Base-by-base conservation (phyloP, 1,140 invertebrate genomes). In the Paramacrobiotus metropolitanus region DNA sequence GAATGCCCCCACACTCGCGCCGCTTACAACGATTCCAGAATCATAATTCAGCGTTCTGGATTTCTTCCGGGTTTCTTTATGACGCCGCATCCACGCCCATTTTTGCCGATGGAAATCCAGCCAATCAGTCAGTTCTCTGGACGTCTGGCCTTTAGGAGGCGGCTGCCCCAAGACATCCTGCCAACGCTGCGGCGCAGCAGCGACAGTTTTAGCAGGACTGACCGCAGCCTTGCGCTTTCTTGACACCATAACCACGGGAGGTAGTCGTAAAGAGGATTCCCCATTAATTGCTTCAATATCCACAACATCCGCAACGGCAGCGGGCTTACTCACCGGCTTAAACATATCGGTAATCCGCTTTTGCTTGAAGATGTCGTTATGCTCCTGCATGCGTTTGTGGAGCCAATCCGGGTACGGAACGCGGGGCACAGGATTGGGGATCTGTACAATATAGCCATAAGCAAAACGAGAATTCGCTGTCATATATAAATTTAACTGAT, bases 381-480 rank as follows among this genome's bases (percentile, higher is more conserved):
- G 93, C 65, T 95, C 90, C 48, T 92, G 68, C 70, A 97, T 81
- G 70, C 86, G 89, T 72, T 95, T 95, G 71, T 95, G 87, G 44
- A 99, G 72, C 94, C 94, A 98, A 66, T 95, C 90, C 0, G 94
- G 94, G 78, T 98, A 92, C 62, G 83, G 77, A 0, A 98, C 83
- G 66, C 93, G 75, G 0, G 91, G 89, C 1, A 98, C 93, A 15
- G 94, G 94, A 77, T 99, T 99, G 1, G 83, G 64, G 31, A 92
- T 70, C 34, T 40, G 34, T n/a, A 40, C 34, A n/a, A n/a, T n/a
- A n/a, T n/a, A n/a, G n/a, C n/a, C n/a, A n/a, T n/a, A n/a, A n/a
- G n/a, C n/a, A n/a, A n/a, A n/a, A n/a, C n/a, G n/a, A n/a, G n/a
- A n/a, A n/a, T n/a, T n/a, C n/a, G n/a, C n/a, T n/a, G n/a, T n/a